Conservation (phyloP, 2,888 invertebrate genomes). For the Minunthozetes semirufus region DNA sequence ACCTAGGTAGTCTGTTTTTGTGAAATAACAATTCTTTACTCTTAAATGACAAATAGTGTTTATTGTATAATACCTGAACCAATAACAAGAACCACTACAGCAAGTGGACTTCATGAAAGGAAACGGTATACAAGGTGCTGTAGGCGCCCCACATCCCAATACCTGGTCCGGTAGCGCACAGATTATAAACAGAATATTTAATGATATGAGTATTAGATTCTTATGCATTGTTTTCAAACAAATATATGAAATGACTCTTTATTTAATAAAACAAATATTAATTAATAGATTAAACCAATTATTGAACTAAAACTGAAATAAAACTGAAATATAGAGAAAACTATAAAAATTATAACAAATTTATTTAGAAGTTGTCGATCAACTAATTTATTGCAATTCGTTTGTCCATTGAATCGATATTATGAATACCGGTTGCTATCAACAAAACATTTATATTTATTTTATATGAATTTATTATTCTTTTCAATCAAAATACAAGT, state of each 20-base stretch:
- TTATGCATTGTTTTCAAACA: background rate
- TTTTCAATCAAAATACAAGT: background rate
- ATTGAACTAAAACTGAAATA: too few relatives aligned
- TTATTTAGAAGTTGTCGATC: too few relatives aligned
- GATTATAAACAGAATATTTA: background rate
- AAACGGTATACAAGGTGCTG: conserved; percentile 15
- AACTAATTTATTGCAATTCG: background rate
- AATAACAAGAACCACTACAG: conserved; percentile 24
- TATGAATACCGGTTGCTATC: conserved; percentile 4
- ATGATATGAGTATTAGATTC: background rate
- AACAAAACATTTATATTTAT: background rate
- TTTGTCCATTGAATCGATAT: background rate
- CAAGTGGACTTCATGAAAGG: conserved; percentile 13
- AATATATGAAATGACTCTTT: too few relatives aligned
- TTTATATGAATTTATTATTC: background rate
- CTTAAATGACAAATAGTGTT: background rate
- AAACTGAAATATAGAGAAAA: background rate
- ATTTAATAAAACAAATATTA: too few relatives aligned
- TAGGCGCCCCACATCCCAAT: background rate
- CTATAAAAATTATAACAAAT: too few relatives aligned
- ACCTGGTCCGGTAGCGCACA: background rate
- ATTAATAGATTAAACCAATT: too few relatives aligned
- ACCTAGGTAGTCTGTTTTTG: too few relatives aligned
- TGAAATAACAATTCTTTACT: background rate
- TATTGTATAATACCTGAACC: conserved; percentile 3